These are phyloP conservation scores for Drosophila sulfurigaster DNA, from an alignment of 1,140 invertebrate species.

Conservation along the genomic window DNA sequence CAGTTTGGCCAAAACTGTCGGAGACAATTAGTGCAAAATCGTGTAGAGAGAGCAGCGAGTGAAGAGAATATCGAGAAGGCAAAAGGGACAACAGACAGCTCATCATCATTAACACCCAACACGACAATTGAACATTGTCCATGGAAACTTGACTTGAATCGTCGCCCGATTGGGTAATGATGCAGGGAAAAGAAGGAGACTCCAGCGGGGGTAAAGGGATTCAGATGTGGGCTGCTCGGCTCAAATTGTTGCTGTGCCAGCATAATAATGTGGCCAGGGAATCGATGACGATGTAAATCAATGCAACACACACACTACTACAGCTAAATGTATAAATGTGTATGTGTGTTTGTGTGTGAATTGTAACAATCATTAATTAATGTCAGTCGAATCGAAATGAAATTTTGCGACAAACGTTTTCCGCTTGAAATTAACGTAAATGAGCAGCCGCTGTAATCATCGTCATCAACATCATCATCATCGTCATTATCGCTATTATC, in stretches of 20 bases:
- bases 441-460: constrained; percentile 54
- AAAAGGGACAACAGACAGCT: constrained; percentile 48
- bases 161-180: constrained; percentile 22
- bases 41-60: background rate
- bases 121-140: constrained; percentile 56
- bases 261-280: constrained; percentile 76
- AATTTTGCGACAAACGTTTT: constrained; percentile 83
- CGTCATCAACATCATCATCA: constrained; percentile 16
- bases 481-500: too few species aligned
- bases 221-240: constrained; percentile 43
- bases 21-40: constrained; percentile 71
- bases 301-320: constrained; percentile 50
- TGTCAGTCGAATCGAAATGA: constrained; percentile 82
- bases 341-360: constrained; percentile 54
- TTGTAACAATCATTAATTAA: constrained; percentile 83
- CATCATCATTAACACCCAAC: constrained; percentile 79
- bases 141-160: constrained; percentile 31
- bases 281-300: constrained; percentile 76
- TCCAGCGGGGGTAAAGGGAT: background rate
- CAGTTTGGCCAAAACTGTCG: constrained; percentile 49
- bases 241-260: constrained; percentile 73
- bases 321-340: constrained; percentile 11
- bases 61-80: constrained; percentile 35
- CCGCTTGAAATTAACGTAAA: constrained; percentile 78
- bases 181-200: constrained; percentile 2